Conservation (phyloP, 1,140 invertebrate genomes). For the Drosophila mauritiana region DNA sequence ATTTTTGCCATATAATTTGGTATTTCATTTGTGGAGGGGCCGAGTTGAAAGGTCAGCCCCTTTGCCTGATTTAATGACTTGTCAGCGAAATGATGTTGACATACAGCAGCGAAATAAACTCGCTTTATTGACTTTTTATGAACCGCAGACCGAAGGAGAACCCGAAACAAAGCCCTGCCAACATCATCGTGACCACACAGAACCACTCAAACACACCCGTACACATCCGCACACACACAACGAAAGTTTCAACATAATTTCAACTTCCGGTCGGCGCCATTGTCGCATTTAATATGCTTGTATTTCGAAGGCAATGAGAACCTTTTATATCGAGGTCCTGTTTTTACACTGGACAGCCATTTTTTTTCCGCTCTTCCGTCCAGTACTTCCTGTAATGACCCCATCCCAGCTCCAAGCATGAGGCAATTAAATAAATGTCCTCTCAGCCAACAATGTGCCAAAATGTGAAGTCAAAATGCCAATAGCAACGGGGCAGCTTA, state of each 20-base stretch:
- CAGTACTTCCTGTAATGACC: slow-evolving; percentile 58
- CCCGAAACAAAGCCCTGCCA: slow-evolving; percentile 58
- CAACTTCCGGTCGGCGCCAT: slow-evolving; percentile 76
- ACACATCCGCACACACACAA: slow-evolving; percentile 24
- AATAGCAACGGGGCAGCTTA: slow-evolving; percentile 21
- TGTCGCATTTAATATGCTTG: slow-evolving; percentile 66
- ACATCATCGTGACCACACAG: slow-evolving; percentile 50
- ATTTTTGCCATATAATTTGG: slow-evolving; percentile 3
- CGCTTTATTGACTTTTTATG: slow-evolving; percentile 80
- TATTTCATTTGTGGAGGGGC: not conserved
- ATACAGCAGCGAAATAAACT: slow-evolving; percentile 66
- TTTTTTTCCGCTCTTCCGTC: slow-evolving; percentile 11
- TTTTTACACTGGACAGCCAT: slow-evolving; percentile 23
- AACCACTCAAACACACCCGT: slow-evolving; percentile 35
- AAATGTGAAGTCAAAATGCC: slow-evolving; percentile 34
- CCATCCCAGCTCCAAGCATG: slow-evolving; percentile 28
- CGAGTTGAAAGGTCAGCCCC: not conserved
- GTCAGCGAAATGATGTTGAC: slow-evolving; percentile 76
- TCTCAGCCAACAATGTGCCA: slow-evolving; percentile 46
- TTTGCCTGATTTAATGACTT: slow-evolving; percentile 71
- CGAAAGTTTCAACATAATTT: slow-evolving; percentile 76
- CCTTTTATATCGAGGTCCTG: slow-evolving; percentile 35
- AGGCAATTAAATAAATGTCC: slow-evolving; percentile 67
- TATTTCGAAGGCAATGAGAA: not conserved
- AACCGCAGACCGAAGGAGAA: slow-evolving; percentile 59